These are phyloP conservation scores for Magallana ariakensis DNA, from an alignment of 1,140 invertebrate species.

Conservation along the genomic window DNA sequence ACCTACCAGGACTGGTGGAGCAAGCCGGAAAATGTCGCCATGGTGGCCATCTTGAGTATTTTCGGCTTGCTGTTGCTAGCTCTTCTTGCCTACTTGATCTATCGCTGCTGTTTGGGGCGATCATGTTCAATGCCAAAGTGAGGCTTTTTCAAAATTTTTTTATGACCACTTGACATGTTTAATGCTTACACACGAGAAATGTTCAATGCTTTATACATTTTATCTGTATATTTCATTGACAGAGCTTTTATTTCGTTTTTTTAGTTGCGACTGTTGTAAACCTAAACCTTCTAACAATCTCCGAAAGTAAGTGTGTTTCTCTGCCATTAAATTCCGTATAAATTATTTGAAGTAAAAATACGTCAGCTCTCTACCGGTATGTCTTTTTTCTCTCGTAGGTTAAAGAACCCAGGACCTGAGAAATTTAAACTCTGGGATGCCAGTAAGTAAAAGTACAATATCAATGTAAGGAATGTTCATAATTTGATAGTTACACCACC, in stretches of 20 bases:
- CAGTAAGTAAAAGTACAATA: conserved; percentile 40
- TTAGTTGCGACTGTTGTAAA: conserved; percentile 5
- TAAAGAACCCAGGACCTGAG: conserved; percentile 43
- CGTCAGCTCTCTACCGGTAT: too few species aligned
- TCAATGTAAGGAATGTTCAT: neutral
- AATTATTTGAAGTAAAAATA: neutral
- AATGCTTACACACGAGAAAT: neutral
- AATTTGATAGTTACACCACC: neutral
- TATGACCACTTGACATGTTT: too few species aligned
- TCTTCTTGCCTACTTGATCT: conserved; percentile 42
- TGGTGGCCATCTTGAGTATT: conserved; percentile 41
- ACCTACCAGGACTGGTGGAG: conserved; percentile 38
- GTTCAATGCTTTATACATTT: neutral
- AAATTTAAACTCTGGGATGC: conserved; percentile 51
- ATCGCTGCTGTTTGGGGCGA: conserved; percentile 9
- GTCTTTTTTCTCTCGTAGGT: conserved; percentile 26
- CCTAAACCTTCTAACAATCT: neutral
- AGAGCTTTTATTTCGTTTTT: neutral
- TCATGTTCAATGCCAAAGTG: conserved; percentile 13
- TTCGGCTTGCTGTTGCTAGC: conserved; percentile 45
- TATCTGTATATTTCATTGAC: neutral
- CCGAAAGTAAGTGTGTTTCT: neutral
- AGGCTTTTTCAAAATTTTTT: too few species aligned
- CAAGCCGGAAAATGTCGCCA: conserved; percentile 46
- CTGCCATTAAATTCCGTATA: neutral